A percentile compares a stretch with the other conserved stretches of the same genome.
phyloP scores from a whole-genome alignment of 2,113 vertebrate species.

The Ivindomyrus marchei region DNA sequence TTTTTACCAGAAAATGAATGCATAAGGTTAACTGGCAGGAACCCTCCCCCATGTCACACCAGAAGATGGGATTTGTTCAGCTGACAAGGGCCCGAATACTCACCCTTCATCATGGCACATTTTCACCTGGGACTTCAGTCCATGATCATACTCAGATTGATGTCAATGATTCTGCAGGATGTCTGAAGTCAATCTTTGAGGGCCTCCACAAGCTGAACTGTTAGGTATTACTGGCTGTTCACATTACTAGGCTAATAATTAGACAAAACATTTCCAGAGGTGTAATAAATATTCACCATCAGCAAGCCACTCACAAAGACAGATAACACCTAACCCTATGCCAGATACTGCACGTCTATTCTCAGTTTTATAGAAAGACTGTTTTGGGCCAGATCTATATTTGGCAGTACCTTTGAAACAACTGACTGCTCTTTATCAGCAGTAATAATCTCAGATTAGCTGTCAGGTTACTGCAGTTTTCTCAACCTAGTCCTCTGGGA shows the following conservation, averaged over 20 bases:
- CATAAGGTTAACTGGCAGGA: neutral
- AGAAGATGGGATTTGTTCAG: neutral
- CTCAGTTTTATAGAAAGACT: neutral
- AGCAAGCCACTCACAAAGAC: neutral
- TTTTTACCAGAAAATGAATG: neutral
- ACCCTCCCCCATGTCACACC: neutral
- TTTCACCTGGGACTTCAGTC: neutral
- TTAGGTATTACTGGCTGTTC: neutral
- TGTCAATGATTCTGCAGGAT: neutral
- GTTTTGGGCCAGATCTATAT: neutral
- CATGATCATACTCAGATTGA: neutral
- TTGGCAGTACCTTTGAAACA: neutral
- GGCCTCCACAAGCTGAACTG: neutral
- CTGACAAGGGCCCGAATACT: neutral
- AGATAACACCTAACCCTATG: neutral
- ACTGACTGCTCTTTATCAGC: neutral
- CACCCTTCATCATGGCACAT: neutral
- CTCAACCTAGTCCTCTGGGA: neutral
- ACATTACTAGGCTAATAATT: neutral
- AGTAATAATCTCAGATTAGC: neutral
- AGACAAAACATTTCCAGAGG: neutral
- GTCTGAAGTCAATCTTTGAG: neutral
- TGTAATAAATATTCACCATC: neutral
- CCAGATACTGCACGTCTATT: neutral
- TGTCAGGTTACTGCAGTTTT: neutral